These are phyloP conservation scores for Gastracanthus pulcherrimus DNA, from an alignment of 2,888 invertebrate species.

Conservation along the genomic window DNA sequence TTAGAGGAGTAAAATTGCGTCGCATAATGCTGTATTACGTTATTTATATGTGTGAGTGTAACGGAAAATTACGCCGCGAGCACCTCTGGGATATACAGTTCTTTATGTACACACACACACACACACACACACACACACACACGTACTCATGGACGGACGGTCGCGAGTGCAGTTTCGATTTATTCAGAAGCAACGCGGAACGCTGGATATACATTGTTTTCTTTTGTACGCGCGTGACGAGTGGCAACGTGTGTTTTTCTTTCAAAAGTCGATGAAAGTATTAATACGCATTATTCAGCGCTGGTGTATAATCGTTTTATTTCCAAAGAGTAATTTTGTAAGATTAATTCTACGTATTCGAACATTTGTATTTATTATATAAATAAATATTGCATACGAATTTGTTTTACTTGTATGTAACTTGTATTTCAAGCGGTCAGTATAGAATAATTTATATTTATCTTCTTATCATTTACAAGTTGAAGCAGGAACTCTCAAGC, in stretches of 20 bases:
- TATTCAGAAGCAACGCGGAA: neutral
- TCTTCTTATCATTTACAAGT: neutral
- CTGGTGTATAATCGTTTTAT: too few species aligned
- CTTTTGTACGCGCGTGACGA: neutral
- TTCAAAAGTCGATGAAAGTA: too few species aligned
- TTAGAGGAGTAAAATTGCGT: too few species aligned
- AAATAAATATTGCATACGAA: neutral
- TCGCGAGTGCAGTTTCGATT: neutral
- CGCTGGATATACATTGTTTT: neutral
- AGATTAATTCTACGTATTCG: too few species aligned
- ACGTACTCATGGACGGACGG: neutral
- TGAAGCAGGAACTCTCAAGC: neutral
- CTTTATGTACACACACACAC: slow-evolving; percentile 1
- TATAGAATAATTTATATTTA: neutral
- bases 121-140: neutral
- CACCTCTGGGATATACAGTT: neutral
- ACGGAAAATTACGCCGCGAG: neutral
- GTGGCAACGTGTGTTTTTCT: too few species aligned
- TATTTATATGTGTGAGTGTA: neutral
- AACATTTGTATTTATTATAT: neutral
- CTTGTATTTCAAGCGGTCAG: neutral
- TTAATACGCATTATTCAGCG: too few species aligned
- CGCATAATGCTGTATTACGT: too few species aligned
- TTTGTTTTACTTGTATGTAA: neutral
- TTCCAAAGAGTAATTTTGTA: too few species aligned